Conservation (phyloP, 35 echinoderm and acorn worm species). For the Eucidaris tribuloides region DNA sequence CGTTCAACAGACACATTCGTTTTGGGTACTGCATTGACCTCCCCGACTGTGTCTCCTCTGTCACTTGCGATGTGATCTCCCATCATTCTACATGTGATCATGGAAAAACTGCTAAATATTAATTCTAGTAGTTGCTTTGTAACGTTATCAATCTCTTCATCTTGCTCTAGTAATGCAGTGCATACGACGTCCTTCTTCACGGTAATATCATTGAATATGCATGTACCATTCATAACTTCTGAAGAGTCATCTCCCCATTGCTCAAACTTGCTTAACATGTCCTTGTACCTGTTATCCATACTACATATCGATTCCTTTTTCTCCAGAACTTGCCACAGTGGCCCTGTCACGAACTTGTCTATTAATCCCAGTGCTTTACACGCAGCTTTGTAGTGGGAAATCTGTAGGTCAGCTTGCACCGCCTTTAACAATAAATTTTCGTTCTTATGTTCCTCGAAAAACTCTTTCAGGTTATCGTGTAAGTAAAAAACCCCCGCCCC, state of each 20-base stretch:
- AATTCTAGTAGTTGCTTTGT: neutral
- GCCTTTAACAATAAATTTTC: slow-evolving; percentile 13
- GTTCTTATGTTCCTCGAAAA: neutral
- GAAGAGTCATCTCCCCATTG: neutral
- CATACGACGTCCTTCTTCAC: neutral
- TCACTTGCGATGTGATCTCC: neutral
- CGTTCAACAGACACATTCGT: neutral
- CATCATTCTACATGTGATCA: neutral
- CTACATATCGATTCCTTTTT: neutral
- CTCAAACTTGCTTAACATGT: neutral
- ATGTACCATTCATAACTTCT: neutral
- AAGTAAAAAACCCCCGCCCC: slow-evolving; percentile 8
- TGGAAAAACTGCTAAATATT: neutral
- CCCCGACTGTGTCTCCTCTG: neutral
- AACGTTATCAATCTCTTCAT: neutral
- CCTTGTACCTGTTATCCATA: neutral
- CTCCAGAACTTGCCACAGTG: slow-evolving; percentile 12
- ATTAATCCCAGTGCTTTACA: slow-evolving; percentile 9
- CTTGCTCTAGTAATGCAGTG: neutral
- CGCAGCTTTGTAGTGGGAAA: neutral
- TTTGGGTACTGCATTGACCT: neutral
- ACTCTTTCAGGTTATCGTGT: neutral
- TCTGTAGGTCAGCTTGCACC: neutral
- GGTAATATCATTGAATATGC: neutral
- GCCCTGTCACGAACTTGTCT: slow-evolving; percentile 24